Evolutionary conservation across 2,113 vertebrate species (phyloP), one percentile per base, ranked within the genome.

Genomic region (Prinia subflava): DNA sequence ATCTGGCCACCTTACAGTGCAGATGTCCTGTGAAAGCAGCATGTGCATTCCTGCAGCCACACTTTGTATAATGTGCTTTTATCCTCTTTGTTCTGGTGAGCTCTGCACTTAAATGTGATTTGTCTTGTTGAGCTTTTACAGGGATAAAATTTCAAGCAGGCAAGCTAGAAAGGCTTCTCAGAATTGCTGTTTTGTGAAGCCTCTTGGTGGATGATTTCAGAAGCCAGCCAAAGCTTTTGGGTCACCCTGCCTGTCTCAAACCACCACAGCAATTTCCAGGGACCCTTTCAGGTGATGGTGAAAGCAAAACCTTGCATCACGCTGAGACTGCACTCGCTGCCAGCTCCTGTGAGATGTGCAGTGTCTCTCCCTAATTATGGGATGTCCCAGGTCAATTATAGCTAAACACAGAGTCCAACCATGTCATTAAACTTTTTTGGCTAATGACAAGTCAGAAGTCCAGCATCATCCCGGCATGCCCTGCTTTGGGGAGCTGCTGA

Each of bases 381-480:
- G n/a, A 52, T 93, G 83, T 92, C 90, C 83, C 49, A 17, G 79
- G 60, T 86, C 83, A 83, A 64, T 95, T 88, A 56, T 1, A 81
- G 81, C 79, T 96, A 90, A 95, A 89, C 73, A 97, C 44, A 64
- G 91, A 41, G 76, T 27, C 85, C 73, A 69, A 13, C 49, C 60
- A 0, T 95, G 85, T 71, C 76, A 90, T 96, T 94, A 91, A 68
- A 21, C 28, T 33, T 62, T 73, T 85, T 65, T 96, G 79, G 92
- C 64, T 94, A 83, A 96, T 95, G 92, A 95, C 93, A 90, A 88
- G 90, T 47, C 79, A 60, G 68, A 35, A 84, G 7, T 16, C 5
- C 55, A 52, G 71, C 83, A 44, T 55, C 71, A 22, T 77, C 79
- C 76, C 60, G 28, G 85, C 50, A 4, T 41, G 90, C 82, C 80